Conservation (phyloP, 2,888 invertebrate species). For the Ptychoptera albimana region DNA sequence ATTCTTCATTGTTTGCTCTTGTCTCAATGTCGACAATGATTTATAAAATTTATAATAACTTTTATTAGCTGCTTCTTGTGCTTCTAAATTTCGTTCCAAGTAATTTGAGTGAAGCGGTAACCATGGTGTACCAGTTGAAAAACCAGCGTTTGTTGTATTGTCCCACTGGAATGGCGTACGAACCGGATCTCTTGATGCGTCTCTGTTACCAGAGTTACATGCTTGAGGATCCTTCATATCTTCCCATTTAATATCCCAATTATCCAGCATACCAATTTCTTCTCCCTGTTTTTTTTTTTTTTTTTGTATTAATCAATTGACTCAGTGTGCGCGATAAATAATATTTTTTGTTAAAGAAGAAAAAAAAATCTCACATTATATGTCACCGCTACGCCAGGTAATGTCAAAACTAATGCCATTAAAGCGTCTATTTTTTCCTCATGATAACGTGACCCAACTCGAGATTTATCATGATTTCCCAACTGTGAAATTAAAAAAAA, state of each 20-base stretch:
- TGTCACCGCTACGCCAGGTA: slow-evolving; percentile 73
- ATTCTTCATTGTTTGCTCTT: slow-evolving; percentile 22
- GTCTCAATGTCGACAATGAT: slow-evolving; percentile 33
- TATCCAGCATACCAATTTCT: slow-evolving; percentile 48
- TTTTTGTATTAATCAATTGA: no score
- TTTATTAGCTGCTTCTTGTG: slow-evolving; percentile 31
- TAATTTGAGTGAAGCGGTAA: slow-evolving; percentile 49
- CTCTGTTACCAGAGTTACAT: slow-evolving; percentile 33
- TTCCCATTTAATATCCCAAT: slow-evolving; percentile 21
- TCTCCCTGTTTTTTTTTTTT: no score
- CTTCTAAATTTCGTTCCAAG: slow-evolving; percentile 37
- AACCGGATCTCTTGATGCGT: slow-evolving; percentile 46
- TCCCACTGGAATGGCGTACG: slow-evolving; percentile 64
- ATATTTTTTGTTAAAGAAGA: no score
- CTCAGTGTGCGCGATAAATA: background rate
- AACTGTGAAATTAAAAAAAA: slow-evolving; percentile 21
- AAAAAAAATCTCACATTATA: slow-evolving; percentile 69
- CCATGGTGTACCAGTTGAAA: slow-evolving; percentile 38
- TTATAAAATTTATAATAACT: slow-evolving; percentile 45
- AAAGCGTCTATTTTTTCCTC: slow-evolving; percentile 54
- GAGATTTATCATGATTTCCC: slow-evolving; percentile 62
- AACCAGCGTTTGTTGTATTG: slow-evolving; percentile 15
- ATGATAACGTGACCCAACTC: slow-evolving; percentile 53
- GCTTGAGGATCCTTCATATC: slow-evolving; percentile 19
- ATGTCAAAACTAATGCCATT: slow-evolving; percentile 62